Percentiles rank a stretch among this genome's conserved stretches.
phyloP scores from a whole-genome alignment of 2,797 vertebrate genomes.

The Dendrocincla tyrannina region DNA sequence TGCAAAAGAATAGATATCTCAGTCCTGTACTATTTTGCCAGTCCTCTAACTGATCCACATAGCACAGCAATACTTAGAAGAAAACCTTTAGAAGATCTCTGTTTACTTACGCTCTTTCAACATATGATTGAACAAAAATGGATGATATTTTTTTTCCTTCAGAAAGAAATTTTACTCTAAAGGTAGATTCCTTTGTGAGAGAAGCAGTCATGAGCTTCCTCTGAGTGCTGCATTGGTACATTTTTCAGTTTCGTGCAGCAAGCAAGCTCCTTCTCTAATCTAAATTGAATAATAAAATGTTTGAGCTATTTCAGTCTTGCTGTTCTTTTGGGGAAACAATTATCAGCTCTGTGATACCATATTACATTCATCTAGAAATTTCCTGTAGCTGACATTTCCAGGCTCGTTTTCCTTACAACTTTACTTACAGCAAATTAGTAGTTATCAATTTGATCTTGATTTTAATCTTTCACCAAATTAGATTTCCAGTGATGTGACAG shows the following conservation, averaged over 20 bases:
- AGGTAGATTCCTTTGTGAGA: background rate
- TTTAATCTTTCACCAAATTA: constrained; percentile 52
- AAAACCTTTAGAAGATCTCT: constrained; percentile 37
- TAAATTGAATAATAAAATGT: constrained; percentile 60
- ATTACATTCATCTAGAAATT: constrained; percentile 33
- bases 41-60: background rate
- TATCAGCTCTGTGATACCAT: constrained; percentile 32
- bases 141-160: constrained; percentile 8
- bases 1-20: background rate
- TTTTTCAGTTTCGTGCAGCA: constrained; percentile 33
- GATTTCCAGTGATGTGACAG: constrained; percentile 34
- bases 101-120: constrained; percentile 51
- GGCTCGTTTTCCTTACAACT: constrained; percentile 24
- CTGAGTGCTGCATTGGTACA: background rate
- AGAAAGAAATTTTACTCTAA: constrained; percentile 1
- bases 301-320: constrained; percentile 51
- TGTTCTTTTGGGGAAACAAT: constrained; percentile 58
- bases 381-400: constrained; percentile 53
- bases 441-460: constrained; percentile 54
- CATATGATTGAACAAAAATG: constrained; percentile 13
- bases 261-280: constrained; percentile 1
- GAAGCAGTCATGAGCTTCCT: constrained; percentile 8
- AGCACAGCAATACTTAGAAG: background rate
- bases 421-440: constrained; percentile 57
- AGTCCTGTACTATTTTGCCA: background rate